phyloP scores from a whole-genome alignment of 23 tunicate genomes.

The Corella eumyota region DNA sequence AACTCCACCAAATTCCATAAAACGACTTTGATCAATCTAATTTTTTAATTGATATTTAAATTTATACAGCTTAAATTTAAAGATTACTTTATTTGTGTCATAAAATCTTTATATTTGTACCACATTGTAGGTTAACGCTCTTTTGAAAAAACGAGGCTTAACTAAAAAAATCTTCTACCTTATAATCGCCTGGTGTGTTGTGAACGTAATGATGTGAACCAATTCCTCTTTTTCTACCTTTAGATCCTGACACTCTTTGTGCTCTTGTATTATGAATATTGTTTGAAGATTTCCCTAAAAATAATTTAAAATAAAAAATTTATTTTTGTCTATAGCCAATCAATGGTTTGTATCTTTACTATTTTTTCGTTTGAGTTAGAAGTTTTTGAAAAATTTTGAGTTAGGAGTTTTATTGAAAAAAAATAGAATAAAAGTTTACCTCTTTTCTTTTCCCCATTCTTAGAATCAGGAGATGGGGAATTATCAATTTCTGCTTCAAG shows the following conservation, averaged over 20 bases:
- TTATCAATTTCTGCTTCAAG: constrained; percentile 19
- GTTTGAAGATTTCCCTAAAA: constrained; percentile 19
- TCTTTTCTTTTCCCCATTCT: neutral
- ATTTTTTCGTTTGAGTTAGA: too few relatives aligned
- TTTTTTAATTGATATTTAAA: too few relatives aligned
- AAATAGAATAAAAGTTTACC: too few relatives aligned
- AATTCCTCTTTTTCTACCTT: constrained; percentile 35
- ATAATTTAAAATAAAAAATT: too few relatives aligned
- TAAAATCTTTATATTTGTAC: neutral
- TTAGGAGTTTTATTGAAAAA: too few relatives aligned
- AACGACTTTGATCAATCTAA: constrained; percentile 62
- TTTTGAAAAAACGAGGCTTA: neutral
- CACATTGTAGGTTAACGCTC: neutral
- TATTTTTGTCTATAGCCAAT: too few relatives aligned
- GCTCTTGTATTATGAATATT: too few relatives aligned
- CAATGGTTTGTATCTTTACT: too few relatives aligned
- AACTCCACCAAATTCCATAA: constrained; percentile 78
- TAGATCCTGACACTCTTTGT: too few relatives aligned
- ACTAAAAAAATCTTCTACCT: constrained; percentile 12
- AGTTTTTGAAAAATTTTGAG: too few relatives aligned
- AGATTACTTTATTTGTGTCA: too few relatives aligned
- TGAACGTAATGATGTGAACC: constrained; percentile 68
- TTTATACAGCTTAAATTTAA: too few relatives aligned
- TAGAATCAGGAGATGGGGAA: neutral
- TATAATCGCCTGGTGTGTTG: constrained; percentile 81